Conservation (phyloP, 2,113 vertebrate genomes). For the Oplegnathus fasciatus region DNA sequence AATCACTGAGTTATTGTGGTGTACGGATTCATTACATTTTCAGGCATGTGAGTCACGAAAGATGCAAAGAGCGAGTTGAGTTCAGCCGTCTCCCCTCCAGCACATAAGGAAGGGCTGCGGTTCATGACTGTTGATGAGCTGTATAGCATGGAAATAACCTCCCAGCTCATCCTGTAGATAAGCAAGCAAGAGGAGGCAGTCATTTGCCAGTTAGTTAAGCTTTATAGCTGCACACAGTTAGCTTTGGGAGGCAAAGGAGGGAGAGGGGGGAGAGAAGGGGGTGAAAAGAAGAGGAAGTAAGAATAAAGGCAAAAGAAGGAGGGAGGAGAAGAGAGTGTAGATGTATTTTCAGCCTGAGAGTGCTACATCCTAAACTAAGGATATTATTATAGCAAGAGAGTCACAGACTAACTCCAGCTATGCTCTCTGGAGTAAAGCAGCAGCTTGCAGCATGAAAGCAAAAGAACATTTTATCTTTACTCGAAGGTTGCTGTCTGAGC, state of each 20-base stretch:
- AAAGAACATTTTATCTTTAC: conserved; percentile 19
- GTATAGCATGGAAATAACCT: conserved; percentile 68
- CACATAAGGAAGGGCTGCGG: conserved; percentile 47
- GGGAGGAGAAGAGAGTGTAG: conserved; percentile 40
- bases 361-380: conserved; percentile 52
- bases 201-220: conserved; percentile 76
- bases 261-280: conserved; percentile 11
- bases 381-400: conserved; percentile 50
- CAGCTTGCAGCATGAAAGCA: conserved; percentile 17
- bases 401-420: conserved; percentile 26
- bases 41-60: conserved; percentile 4
- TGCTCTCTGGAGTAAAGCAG: conserved; percentile 22
- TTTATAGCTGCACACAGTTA: conserved; percentile 64
- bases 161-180: conserved; percentile 64
- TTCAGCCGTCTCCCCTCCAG: conserved; percentile 37
- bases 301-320: conserved; percentile 52
- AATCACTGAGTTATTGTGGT: neutral
- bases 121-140: conserved; percentile 61
- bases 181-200: conserved; percentile 48
- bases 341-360: conserved; percentile 63
- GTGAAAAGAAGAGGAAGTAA: conserved; percentile 34
- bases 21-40: conserved; percentile 17
- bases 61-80: conserved; percentile 4
- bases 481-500: neutral
- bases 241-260: conserved; percentile 24